These are phyloP conservation scores for Motacilla alba DNA, from an alignment of 2,113 vertebrate genomes.

Conservation along the genomic window DNA sequence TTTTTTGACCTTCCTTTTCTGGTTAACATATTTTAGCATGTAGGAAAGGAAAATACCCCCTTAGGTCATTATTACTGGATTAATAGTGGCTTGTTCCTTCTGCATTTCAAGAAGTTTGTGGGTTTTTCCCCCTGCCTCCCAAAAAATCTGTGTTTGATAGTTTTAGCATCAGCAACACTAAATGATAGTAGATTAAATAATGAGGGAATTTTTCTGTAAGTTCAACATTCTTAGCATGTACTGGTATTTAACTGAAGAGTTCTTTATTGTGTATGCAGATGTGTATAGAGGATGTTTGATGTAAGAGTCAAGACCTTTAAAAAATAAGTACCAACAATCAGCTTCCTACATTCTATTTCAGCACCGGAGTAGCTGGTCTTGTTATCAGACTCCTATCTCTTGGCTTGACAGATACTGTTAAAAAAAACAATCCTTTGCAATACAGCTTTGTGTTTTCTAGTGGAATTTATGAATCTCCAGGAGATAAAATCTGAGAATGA, in stretches of 20 bases:
- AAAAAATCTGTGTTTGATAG: neutral
- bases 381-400: neutral
- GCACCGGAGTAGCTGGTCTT: neutral
- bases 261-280: neutral
- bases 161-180: neutral
- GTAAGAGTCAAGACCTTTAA: neutral
- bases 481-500: neutral
- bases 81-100: neutral
- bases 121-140: rapidly evolving
- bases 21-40: neutral
- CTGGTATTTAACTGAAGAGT: neutral
- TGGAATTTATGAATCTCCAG: neutral
- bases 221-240: neutral
- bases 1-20: neutral
- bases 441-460: neutral
- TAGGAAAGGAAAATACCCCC: neutral
- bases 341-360: neutral
- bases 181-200: neutral
- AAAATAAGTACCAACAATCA: neutral
- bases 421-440: neutral
- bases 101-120: neutral
- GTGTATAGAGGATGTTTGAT: neutral
- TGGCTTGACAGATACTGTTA: neutral
- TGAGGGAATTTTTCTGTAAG: neutral
- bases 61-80: neutral